Evolutionary conservation across 1,140 invertebrate genomes (phyloP), one percentile per base, ranked within the genome.

Genomic region (Ectropis grisescens): DNA sequence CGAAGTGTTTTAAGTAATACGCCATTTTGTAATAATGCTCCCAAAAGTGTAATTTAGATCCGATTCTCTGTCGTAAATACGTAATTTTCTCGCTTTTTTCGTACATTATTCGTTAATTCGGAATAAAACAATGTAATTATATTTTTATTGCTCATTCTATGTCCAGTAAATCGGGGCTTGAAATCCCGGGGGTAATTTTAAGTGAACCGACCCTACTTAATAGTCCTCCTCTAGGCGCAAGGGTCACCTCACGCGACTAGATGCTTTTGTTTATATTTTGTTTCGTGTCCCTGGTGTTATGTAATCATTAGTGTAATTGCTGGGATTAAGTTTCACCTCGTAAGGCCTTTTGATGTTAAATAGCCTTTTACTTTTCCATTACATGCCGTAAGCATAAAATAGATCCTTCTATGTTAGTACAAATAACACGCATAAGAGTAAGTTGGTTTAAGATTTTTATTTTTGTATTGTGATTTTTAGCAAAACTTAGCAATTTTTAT

Each of bases 61-160:
- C 34, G 12, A 37, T 33, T 47, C 23, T 33, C 25, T 29, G 30
- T 37, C 38, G 22, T 37, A 24, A 43, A 33, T 29, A 33, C 31
- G 30, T 43, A 28, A 16, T 29, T 31, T 10, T n/a, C 6, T 6
- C 24, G 24, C 24, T 36, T 41, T 43, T n/a, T 39, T 32, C 35
- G 16, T 39, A 35, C 37, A 31, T 39, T 36, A 29, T 48, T 42
- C 39, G 41, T 45, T 45, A 46, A 44, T 49, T 34, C 37, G 29
- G 33, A 42, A 36, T 48, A 41, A 54, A 59, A 61, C 55, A 64
- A 60, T 64, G 46, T 55, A 68, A 70, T 70, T 64, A 74, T 68
- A 66, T 66, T 68, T 61, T 68, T 70, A 70, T 64, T 66, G 53
- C 47, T 58, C 57, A 62, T 64, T 70, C 55, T 55, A 61, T 62